phyloP scores from a whole-genome alignment of 2,113 vertebrate species.

The Anthoscopus minutus region DNA sequence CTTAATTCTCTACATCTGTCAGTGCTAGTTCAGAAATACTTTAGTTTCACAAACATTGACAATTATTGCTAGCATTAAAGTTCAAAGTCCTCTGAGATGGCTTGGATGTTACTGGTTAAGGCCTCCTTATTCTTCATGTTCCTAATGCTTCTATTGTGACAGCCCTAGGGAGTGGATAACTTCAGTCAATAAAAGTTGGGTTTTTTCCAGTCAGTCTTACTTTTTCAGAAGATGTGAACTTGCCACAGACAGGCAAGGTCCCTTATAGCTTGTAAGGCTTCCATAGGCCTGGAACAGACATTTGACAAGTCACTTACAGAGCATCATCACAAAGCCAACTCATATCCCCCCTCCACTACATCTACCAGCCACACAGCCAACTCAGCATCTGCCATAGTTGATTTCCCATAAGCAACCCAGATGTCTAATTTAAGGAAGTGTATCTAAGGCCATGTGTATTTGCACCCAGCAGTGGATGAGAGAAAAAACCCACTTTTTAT shows the following conservation, averaged over 20 bases:
- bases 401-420: not conserved
- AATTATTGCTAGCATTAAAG: not conserved
- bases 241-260: not conserved
- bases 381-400: not conserved
- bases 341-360: rapidly evolving
- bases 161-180: not conserved
- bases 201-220: not conserved
- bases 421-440: not conserved
- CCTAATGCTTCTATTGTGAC: not conserved
- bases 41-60: not conserved
- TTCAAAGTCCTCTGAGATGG: not conserved
- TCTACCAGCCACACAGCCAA: not conserved
- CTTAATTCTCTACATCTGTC: not conserved
- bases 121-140: not conserved
- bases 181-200: not conserved
- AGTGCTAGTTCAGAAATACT: not conserved
- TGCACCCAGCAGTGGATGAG: not conserved
- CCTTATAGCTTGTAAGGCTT: not conserved
- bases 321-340: not conserved
- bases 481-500: not conserved
- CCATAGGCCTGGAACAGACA: not conserved
- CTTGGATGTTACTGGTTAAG: not conserved
- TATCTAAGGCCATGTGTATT: not conserved
- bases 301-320: not conserved
- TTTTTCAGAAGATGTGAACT: not conserved